These are phyloP conservation scores for Romanogobio albipinnatus DNA, from an alignment of 2,113 vertebrate genomes.

Conservation along the genomic window DNA sequence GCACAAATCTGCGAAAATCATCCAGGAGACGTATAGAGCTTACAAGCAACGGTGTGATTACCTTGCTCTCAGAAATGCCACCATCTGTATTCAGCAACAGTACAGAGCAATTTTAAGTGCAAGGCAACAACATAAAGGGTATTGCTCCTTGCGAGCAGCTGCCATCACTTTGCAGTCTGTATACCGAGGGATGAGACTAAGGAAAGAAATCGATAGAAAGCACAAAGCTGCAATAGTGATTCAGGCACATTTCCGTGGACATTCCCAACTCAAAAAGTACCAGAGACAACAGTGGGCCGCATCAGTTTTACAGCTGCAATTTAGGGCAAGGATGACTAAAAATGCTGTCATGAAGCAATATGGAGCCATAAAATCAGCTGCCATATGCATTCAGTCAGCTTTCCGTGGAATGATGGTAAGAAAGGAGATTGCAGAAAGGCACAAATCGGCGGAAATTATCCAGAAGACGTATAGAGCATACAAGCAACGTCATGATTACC, in stretches of 20 bases:
- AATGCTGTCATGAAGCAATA: constrained; percentile 66
- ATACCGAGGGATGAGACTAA: constrained; percentile 68
- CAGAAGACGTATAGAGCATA: constrained; percentile 72
- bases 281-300: constrained; percentile 64
- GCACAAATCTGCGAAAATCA: constrained; percentile 69
- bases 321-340: constrained; percentile 67
- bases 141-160: constrained; percentile 62
- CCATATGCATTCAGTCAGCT: constrained; percentile 69
- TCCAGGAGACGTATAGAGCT: constrained; percentile 74
- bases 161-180: constrained; percentile 66
- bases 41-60: constrained; percentile 67
- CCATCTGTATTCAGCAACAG: constrained; percentile 72
- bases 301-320: constrained; percentile 67
- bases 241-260: constrained; percentile 75
- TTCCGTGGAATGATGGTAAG: constrained; percentile 76
- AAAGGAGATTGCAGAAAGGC: constrained; percentile 65
- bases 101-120: constrained; percentile 67
- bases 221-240: constrained; percentile 70
- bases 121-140: constrained; percentile 61
- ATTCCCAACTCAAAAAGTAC: constrained; percentile 66
- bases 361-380: constrained; percentile 58
- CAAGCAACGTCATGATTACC: constrained; percentile 67
- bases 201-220: constrained; percentile 59
- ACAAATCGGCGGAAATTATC: constrained; percentile 70
- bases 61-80: constrained; percentile 66